Percentiles rank a stretch among this genome's conserved stretches.
Evolutionary conservation across 2,113 vertebrate genomes (phyloP).

Genomic region (Thymallus thymallus): DNA sequence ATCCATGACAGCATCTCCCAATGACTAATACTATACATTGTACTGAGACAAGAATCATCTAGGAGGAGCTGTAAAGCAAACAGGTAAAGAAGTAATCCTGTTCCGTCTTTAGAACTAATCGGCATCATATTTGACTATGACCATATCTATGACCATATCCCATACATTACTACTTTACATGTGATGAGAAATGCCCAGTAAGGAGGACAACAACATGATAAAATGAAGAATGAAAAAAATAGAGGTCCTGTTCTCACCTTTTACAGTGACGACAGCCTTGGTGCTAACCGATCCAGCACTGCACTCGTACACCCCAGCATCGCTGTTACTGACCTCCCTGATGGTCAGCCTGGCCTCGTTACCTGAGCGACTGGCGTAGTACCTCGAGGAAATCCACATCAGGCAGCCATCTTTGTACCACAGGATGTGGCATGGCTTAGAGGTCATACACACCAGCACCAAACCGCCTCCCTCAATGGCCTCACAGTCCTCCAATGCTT

Average conservation of each 20-base stretch:
- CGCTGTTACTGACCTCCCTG: conserved; percentile 63
- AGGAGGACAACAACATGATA: background rate
- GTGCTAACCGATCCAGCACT: conserved; percentile 72
- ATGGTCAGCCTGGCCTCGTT: conserved; percentile 72
- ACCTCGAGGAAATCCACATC: conserved; percentile 74
- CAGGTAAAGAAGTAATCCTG: no score
- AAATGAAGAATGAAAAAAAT: background rate
- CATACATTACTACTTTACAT: no score
- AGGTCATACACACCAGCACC: conserved; percentile 76
- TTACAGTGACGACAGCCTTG: conserved; percentile 69
- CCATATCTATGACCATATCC: no score
- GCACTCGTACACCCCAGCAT: conserved; percentile 72
- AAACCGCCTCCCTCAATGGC: conserved; percentile 79
- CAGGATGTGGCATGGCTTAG: conserved; percentile 72
- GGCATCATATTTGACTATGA: no score
- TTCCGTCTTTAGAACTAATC: no score
- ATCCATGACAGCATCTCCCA: background rate
- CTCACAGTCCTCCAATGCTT: conserved; percentile 74
- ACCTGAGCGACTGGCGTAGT: conserved; percentile 55
- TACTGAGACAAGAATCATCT: no score
- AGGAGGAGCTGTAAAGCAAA: no score
- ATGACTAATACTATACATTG: background rate
- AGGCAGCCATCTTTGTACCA: conserved; percentile 81
- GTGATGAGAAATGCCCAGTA: no score
- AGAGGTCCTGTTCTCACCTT: conserved; percentile 58